Percentiles rank a stretch among this genome's conserved stretches.
Evolutionary conservation across 2,113 vertebrate species (phyloP).

Genomic region (Stegastes partitus): DNA sequence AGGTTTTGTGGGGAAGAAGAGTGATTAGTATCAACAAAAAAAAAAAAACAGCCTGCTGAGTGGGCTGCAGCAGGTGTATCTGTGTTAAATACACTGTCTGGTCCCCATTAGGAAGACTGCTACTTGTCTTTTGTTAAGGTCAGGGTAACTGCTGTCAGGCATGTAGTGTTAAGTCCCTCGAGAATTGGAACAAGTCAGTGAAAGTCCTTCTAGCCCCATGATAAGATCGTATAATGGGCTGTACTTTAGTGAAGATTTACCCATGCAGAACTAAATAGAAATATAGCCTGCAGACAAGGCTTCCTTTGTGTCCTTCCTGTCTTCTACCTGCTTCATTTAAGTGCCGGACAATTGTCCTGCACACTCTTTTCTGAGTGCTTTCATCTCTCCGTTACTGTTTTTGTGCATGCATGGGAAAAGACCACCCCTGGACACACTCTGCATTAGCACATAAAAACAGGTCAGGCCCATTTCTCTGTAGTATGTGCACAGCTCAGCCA

Average conservation of each 20-base stretch:
- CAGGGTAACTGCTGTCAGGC: background rate
- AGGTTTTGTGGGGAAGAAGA: background rate
- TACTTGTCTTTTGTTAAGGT: conserved; percentile 5
- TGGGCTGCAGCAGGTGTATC: background rate
- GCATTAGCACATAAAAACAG: conserved; percentile 61
- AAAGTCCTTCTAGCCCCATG: conserved; percentile 3
- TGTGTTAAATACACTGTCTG: background rate
- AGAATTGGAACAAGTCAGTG: conserved; percentile 4
- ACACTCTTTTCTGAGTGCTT: conserved; percentile 48
- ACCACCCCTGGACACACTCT: conserved; percentile 48
- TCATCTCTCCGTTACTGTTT: conserved; percentile 40
- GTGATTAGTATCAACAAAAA: too few species aligned
- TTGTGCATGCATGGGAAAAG: conserved; percentile 49
- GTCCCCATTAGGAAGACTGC: background rate
- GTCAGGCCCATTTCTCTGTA: conserved; percentile 57
- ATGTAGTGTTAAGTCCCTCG: background rate
- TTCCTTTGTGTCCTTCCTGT: conserved; percentile 62
- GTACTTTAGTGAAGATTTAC: conserved; percentile 23
- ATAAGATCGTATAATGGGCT: conserved; percentile 2
- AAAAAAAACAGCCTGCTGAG: background rate
- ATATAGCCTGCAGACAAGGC: conserved; percentile 57
- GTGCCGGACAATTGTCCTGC: conserved; percentile 38
- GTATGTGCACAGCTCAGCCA: conserved; percentile 21
- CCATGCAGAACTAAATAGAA: conserved; percentile 56
- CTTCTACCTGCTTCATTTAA: conserved; percentile 62